phyloP scores from a whole-genome alignment of 23 tunicate genomes.

The Phallusia fumigata region DNA sequence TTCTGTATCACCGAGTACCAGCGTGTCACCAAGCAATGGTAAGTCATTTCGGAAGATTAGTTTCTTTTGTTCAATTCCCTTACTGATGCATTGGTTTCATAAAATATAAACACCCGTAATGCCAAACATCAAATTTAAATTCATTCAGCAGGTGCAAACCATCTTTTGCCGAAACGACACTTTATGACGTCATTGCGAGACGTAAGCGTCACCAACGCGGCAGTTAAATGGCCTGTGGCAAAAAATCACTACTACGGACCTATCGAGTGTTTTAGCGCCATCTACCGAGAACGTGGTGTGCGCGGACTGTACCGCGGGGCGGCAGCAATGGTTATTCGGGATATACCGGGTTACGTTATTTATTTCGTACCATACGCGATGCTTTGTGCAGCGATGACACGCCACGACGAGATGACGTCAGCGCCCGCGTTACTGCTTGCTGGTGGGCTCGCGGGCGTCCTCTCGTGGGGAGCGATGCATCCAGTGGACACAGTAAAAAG shows the following conservation, averaged over 20 bases:
- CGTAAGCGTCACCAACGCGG: neutral
- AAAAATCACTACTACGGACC: slow-evolving; percentile 43
- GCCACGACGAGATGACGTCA: neutral
- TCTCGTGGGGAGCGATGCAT: slow-evolving; percentile 92
- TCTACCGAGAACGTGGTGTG: slow-evolving; percentile 51
- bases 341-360: slow-evolving; percentile 82
- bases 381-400: slow-evolving; percentile 23
- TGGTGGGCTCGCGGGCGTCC: slow-evolving; percentile 84
- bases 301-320: slow-evolving; percentile 76
- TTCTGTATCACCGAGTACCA: too few species aligned
- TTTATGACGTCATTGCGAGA: neutral
- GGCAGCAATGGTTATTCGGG: slow-evolving; percentile 58
- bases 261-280: slow-evolving; percentile 37
- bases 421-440: slow-evolving; percentile 39
- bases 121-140: too few species aligned
- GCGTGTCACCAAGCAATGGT: too few species aligned
- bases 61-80: too few species aligned
- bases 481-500: slow-evolving; percentile 89
- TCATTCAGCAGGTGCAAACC: neutral
- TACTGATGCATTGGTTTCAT: too few species aligned
- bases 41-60: too few species aligned
- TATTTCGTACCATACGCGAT: slow-evolving; percentile 75
- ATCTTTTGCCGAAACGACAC: neutral
- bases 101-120: too few species aligned
- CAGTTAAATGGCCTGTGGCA: neutral